Evolutionary conservation across 1,140 invertebrate genomes (phyloP).

Genomic region (Drosophila oshimai): DNA sequence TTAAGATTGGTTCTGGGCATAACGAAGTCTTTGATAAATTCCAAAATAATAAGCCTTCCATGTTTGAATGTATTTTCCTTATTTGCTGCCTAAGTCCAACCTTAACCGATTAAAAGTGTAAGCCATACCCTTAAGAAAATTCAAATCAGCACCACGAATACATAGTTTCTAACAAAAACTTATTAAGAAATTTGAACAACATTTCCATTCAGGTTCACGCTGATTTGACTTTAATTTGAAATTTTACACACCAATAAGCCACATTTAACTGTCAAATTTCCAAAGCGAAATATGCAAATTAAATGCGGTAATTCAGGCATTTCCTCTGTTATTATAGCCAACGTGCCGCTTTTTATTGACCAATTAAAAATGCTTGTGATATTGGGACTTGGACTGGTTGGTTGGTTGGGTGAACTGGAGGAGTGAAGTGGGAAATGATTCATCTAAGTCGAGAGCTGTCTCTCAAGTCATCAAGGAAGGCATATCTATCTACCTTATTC

Average conservation of each 20-base stretch:
- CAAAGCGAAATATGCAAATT: conserved; percentile 43
- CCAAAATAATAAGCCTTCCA: conserved; percentile 1
- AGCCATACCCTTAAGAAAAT: background rate
- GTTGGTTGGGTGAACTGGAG: background rate
- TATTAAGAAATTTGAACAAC: conserved; percentile 24
- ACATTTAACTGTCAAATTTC: conserved; percentile 51
- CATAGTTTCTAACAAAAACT: background rate
- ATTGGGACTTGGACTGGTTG: background rate
- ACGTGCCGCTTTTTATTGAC: conserved; percentile 43
- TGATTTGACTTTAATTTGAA: conserved; percentile 43
- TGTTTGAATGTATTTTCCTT: background rate
- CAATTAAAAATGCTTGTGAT: conserved; percentile 53
- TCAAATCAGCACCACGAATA: background rate
- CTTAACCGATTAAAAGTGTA: background rate
- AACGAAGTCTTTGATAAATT: too few relatives aligned
- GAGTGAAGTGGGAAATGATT: conserved; percentile 41
- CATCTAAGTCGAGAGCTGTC: conserved; percentile 43
- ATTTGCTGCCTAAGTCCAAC: background rate
- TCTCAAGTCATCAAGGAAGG: conserved; percentile 33
- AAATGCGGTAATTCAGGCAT: conserved; percentile 42
- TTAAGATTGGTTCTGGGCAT: too few relatives aligned
- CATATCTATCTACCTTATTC: conserved; percentile 22
- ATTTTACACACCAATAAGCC: conserved; percentile 50
- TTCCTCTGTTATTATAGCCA: conserved; percentile 60
- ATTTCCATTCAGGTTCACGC: conserved; percentile 30